A percentile compares a stretch with the other conserved stretches of the same genome.
Conservation (phyloP, 2,888 invertebrate genomes). For the Eremobia ochroleuca region DNA sequence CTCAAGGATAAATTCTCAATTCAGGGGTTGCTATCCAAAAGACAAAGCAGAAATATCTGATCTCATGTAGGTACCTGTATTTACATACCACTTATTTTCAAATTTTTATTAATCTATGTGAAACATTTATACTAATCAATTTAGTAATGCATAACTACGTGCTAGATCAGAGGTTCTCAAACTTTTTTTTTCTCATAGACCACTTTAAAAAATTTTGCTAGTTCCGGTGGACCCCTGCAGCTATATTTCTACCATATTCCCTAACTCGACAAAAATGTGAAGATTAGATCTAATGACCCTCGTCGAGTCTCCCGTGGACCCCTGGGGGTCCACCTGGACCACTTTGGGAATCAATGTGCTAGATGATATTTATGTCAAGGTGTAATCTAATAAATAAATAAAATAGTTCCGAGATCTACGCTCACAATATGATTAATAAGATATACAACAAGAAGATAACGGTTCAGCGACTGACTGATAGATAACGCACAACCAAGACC, state of each 20-base stretch:
- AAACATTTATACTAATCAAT: neutral
- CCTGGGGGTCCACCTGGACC: too few species aligned
- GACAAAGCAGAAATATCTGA: neutral
- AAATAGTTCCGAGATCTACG: slow-evolving; percentile 3
- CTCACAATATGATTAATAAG: neutral
- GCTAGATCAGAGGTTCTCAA: too few species aligned
- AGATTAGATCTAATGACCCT: too few species aligned
- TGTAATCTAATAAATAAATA: slow-evolving; percentile 24
- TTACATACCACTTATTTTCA: neutral
- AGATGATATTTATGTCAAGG: too few species aligned
- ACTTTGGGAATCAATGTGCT: too few species aligned
- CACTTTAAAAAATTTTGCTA: too few species aligned
- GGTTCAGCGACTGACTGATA: neutral
- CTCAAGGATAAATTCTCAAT: neutral
- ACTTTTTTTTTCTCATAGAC: too few species aligned
- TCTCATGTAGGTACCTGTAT: neutral
- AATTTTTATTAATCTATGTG: neutral
- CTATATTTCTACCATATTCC: too few species aligned
- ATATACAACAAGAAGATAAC: too few species aligned
- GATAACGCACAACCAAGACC: neutral
- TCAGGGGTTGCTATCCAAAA: neutral
- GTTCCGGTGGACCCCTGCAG: too few species aligned
- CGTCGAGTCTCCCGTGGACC: too few species aligned
- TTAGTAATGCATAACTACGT: slow-evolving; percentile 10
- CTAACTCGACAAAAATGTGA: too few species aligned